These are phyloP conservation scores for Caenorhabditis inopinata DNA, from an alignment of 1,140 invertebrate species.

Conservation along the genomic window DNA sequence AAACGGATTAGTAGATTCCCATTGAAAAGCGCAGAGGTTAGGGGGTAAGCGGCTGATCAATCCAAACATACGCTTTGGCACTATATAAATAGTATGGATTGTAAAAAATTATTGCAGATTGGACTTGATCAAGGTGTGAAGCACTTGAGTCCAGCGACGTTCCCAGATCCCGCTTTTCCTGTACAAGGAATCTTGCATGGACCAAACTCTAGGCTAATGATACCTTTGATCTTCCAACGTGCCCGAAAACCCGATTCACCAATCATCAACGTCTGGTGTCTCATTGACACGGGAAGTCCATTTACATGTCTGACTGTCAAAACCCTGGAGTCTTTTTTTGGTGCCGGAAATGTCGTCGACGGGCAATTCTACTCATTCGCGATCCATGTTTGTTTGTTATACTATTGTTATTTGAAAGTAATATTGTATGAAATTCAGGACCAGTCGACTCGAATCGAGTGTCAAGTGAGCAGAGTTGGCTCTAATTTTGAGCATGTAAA, in stretches of 20 bases:
- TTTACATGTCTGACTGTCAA: background rate
- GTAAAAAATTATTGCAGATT: background rate
- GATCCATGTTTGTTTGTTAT: background rate
- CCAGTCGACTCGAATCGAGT: background rate
- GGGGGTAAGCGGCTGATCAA: too few species aligned
- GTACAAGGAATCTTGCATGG: background rate
- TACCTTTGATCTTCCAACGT: background rate
- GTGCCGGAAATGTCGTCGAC: background rate
- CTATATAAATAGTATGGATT: too few species aligned
- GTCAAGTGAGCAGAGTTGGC: background rate
- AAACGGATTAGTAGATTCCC: too few species aligned
- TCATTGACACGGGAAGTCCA: background rate
- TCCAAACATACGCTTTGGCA: too few species aligned
- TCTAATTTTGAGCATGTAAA: background rate
- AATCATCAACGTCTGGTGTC: background rate
- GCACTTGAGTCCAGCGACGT: background rate
- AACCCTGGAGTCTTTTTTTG: background rate
- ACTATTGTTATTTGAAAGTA: background rate
- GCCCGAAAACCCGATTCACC: background rate
- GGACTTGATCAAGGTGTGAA: background rate
- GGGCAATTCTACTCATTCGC: background rate
- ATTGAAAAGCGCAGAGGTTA: too few species aligned
- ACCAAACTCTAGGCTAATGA: background rate
- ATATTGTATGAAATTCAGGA: background rate
- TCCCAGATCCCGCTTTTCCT: background rate